A percentile compares a stretch with the other conserved stretches of the same genome.
These are phyloP conservation scores for Peromyscus aztecus DNA, from an alignment of 2,797 vertebrate species.

Conservation along the genomic window DNA sequence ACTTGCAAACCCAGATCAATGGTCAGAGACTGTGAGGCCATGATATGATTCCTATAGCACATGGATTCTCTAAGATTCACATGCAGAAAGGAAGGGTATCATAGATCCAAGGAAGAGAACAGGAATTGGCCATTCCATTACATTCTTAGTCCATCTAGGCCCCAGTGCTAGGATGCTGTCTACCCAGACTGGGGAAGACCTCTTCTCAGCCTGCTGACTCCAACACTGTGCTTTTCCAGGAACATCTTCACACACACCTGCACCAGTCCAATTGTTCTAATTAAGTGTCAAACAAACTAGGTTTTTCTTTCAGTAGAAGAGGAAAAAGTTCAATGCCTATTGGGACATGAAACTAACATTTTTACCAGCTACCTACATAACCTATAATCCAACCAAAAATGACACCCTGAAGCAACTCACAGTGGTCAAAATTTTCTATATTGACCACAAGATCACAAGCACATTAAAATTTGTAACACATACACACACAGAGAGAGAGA, in stretches of 20 bases:
- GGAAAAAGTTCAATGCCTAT: neutral
- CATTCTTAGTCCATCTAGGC: neutral
- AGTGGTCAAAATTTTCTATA: neutral
- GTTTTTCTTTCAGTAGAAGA: neutral
- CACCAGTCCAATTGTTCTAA: neutral
- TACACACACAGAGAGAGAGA: no score
- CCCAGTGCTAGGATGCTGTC: neutral
- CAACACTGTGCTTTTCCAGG: neutral
- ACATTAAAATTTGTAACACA: neutral
- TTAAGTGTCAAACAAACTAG: neutral
- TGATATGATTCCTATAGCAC: neutral
- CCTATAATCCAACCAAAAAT: neutral
- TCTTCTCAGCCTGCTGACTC: neutral
- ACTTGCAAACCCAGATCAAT: neutral
- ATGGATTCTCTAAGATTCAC: neutral
- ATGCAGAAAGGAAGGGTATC: neutral
- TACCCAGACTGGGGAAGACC: neutral
- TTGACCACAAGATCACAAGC: neutral
- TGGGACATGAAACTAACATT: neutral
- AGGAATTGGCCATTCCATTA: neutral
- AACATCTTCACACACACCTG: neutral
- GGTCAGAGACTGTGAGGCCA: neutral
- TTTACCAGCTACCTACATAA: neutral
- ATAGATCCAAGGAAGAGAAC: neutral
- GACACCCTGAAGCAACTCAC: neutral